phyloP scores from a whole-genome alignment of 2,888 invertebrate species.

The Polyploca ridens region DNA sequence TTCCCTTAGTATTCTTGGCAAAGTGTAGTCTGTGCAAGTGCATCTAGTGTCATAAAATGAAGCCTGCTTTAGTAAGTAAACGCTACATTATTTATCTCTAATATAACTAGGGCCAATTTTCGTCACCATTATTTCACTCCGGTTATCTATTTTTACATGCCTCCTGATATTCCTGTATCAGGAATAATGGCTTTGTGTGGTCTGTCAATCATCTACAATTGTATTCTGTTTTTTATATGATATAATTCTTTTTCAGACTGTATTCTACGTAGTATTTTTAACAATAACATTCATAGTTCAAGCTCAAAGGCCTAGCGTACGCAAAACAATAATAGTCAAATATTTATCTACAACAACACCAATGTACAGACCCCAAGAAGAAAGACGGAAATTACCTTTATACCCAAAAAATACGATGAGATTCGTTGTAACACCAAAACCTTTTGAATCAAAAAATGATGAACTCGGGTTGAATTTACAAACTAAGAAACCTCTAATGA shows the following conservation, averaged over 20 bases:
- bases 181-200: no score
- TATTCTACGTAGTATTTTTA: neutral
- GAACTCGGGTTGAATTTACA: constrained; percentile 14
- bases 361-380: constrained; percentile 21
- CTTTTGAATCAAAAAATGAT: constrained; percentile 18
- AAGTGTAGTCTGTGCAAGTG: neutral
- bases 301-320: neutral
- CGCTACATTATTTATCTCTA: no score
- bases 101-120: no score
- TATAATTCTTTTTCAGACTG: neutral
- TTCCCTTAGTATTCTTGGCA: neutral
- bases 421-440: constrained; percentile 36
- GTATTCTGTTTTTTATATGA: no score
- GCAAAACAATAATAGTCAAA: neutral
- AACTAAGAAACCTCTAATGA: constrained; percentile 37
- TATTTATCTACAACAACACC: neutral
- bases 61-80: neutral
- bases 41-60: neutral
- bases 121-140: no score
- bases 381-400: constrained; percentile 33
- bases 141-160: no score
- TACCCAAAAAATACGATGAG: constrained; percentile 46
- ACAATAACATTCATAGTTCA: neutral
- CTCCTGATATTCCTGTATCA: no score
- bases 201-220: no score